Evolutionary conservation across 2,888 invertebrate species (phyloP), one percentile per base, ranked within the genome.

Genomic region (Oxyteleia sp.): DNA sequence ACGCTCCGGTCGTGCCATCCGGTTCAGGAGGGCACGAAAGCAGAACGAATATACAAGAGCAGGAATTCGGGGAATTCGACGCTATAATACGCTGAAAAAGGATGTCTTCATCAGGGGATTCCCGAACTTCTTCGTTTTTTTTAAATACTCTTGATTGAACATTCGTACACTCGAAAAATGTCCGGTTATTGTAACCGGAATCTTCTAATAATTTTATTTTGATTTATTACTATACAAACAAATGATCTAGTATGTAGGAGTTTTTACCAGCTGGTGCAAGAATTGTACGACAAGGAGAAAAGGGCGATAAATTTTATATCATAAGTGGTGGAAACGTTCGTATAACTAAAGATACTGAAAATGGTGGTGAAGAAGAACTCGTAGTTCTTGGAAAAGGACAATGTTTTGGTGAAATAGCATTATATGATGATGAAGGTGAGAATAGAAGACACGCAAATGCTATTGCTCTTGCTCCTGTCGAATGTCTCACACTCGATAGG

Each of bases 261-360:
- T 97, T 97, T 92, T 98, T 97, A 93, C 95, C 96, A 26, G 95
- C 96, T 2, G 97, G 96, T 1, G 96, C 96, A 0, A 95, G 95
- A 81, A 98, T 98, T 75, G 96, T 98, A 10, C 94, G 96, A 0
- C 97, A 98, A 93, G 98, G 98, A 0, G 97, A 97, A 87, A 95
- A 95, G 29, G 98, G 98, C 1, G 97, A 98, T 91, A 97, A 97
- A 87, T 98, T 98, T 94, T 98, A 97, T 91, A 98, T 98, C 76
- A 97, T 98, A 89, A 96, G 97, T 84, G 97, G 97, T 4, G 98
- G 98, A 15, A 96, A 95, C 13, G 98, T 97, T 4, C 95, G 95
- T 55, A 95, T 97, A 59, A 96, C 96, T 10, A 96, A 96, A 90
- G 94, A 94, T 20, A 95, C 95, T 8, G 95, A 94, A 2, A 95